Conservation (phyloP, 2,113 vertebrate genomes). For the Xenopus tropicalis region DNA sequence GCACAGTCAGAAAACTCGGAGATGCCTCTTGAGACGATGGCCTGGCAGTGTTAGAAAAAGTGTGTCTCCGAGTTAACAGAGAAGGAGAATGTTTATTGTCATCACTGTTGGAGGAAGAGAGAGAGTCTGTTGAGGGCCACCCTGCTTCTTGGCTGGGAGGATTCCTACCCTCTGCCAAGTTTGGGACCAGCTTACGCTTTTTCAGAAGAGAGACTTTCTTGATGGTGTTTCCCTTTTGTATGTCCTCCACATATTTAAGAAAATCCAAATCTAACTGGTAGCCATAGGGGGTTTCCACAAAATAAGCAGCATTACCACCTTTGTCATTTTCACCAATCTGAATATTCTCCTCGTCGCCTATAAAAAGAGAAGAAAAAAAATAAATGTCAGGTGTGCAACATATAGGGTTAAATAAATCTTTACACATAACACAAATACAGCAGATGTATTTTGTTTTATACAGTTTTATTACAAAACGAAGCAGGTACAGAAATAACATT, state of each 20-base stretch:
- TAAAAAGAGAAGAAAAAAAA: constrained; percentile 35
- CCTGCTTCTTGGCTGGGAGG: constrained; percentile 60
- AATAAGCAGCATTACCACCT: constrained; percentile 76
- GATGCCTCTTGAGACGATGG: constrained; percentile 64
- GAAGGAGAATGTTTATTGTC: constrained; percentile 77
- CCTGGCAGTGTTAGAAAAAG: constrained; percentile 58
- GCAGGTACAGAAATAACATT: too few relatives aligned
- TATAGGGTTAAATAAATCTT: not conserved
- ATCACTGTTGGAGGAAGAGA: constrained; percentile 90
- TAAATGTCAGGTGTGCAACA: not conserved
- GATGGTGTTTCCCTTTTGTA: constrained; percentile 92
- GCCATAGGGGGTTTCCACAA: constrained; percentile 96
- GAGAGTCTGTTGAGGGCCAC: constrained; percentile 91
- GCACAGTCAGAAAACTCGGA: constrained; percentile 61
- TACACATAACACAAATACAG: too few relatives aligned
- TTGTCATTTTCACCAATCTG: constrained; percentile 74
- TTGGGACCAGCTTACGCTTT: constrained; percentile 69
- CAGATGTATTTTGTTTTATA: too few relatives aligned
- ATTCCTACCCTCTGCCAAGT: constrained; percentile 53
- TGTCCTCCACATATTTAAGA: constrained; percentile 96
- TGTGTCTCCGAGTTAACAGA: constrained; percentile 63
- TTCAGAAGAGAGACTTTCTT: constrained; percentile 88
- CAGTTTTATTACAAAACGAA: too few relatives aligned
- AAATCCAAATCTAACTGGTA: constrained; percentile 96
- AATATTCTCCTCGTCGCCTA: constrained; percentile 73